Percentiles rank a stretch among this genome's conserved stretches.
Evolutionary conservation across 1,140 invertebrate genomes (phyloP).

Genomic region (Nasonia giraulti): DNA sequence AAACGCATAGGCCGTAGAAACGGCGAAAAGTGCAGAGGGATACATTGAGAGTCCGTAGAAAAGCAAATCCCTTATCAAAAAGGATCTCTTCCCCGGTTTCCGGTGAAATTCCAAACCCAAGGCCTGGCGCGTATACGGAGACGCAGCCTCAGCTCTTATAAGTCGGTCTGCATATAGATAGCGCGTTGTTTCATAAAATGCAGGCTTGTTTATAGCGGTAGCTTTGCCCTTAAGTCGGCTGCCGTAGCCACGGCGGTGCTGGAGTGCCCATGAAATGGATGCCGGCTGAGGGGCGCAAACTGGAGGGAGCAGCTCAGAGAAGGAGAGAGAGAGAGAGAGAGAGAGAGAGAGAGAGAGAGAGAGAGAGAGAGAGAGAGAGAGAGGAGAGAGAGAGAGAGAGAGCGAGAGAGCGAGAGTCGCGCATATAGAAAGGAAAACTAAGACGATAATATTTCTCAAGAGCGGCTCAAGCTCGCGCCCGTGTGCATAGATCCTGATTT

Average conservation of each 20-base stretch:
- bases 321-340: not conserved
- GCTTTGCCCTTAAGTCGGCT: slow-evolving; percentile 60
- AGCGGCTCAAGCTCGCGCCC: slow-evolving; percentile 51
- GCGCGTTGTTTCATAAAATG: slow-evolving; percentile 61
- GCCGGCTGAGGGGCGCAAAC: slow-evolving; percentile 38
- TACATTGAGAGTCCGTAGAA: slow-evolving; percentile 10
- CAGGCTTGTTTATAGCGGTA: slow-evolving; percentile 61
- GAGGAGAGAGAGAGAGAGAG: slow-evolving; percentile 10
- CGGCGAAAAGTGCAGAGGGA: not conserved
- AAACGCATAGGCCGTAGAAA: not conserved
- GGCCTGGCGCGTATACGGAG: not conserved
- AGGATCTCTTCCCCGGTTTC: not conserved
- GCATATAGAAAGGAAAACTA: slow-evolving; percentile 58
- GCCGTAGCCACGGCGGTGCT: slow-evolving; percentile 59
- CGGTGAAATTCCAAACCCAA: not conserved
- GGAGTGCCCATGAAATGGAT: slow-evolving; percentile 60
- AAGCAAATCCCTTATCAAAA: slow-evolving; percentile 15
- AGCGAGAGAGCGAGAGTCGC: not conserved
- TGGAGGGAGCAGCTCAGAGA: not conserved
- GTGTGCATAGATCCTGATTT: slow-evolving; percentile 66
- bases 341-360: slow-evolving; percentile 10
- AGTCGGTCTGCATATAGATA: slow-evolving; percentile 42
- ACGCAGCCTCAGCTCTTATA: slow-evolving; percentile 25
- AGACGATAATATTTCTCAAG: slow-evolving; percentile 66
- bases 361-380: not conserved